These are phyloP conservation scores for Avahi laniger DNA, from an alignment of 2,797 vertebrate species.

Conservation along the genomic window DNA sequence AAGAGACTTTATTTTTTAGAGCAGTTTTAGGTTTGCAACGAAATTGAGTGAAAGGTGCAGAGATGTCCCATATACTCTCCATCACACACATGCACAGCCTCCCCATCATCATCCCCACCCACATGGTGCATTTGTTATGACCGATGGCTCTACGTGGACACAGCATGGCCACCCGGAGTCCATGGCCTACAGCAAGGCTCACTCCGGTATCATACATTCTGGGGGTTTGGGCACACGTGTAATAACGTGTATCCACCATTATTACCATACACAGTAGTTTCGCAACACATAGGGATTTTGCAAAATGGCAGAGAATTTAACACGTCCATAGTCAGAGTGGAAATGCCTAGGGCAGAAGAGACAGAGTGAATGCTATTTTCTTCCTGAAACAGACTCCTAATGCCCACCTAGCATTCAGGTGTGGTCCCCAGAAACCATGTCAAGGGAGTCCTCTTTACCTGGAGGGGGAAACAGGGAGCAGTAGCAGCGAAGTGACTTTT, in stretches of 20 bases:
- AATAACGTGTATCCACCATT: no score
- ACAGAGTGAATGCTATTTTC: not conserved
- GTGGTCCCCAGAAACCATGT: not conserved
- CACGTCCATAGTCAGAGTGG: accelerated
- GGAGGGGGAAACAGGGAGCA: not conserved
- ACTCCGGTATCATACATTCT: not conserved
- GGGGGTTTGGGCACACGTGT: not conserved
- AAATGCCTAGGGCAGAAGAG: not conserved
- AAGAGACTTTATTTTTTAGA: not conserved
- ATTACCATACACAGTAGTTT: not conserved
- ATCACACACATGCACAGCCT: not conserved
- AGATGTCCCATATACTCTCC: not conserved
- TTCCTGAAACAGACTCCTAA: not conserved
- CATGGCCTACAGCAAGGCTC: not conserved
- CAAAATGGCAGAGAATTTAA: not conserved
- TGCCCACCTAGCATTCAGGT: accelerated
- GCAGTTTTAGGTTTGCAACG: not conserved
- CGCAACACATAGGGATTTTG: not conserved
- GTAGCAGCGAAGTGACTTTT: not conserved
- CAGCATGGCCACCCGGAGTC: not conserved
- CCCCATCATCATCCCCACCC: not conserved
- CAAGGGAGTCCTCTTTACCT: not conserved
- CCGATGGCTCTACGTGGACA: not conserved
- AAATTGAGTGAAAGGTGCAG: not conserved
- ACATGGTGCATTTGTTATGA: no score